phyloP scores from a whole-genome alignment of 2,113 vertebrate species.

The Trogon melanurus region DNA sequence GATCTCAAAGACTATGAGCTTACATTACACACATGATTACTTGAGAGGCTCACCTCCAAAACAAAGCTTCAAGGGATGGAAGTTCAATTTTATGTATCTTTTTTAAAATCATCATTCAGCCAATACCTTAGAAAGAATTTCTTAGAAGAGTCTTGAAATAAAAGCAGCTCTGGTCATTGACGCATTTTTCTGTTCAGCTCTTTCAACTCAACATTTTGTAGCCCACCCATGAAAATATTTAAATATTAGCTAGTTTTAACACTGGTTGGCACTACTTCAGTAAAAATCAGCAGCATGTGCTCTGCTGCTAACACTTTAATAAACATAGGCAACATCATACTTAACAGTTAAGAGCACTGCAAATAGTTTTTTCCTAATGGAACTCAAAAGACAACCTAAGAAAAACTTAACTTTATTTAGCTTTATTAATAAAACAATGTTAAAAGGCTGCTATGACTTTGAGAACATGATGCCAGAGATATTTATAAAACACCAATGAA shows the following conservation, averaged over 20 bases:
- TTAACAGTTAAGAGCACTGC: background rate
- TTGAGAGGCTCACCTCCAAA: background rate
- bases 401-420: background rate
- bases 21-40: background rate
- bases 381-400: background rate
- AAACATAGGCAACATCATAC: background rate
- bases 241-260: background rate
- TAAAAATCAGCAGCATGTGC: background rate
- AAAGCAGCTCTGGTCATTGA: background rate
- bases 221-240: background rate
- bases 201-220: background rate
- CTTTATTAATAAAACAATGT: conserved; percentile 48
- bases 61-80: background rate
- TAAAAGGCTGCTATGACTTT: background rate
- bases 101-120: background rate
- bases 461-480: background rate
- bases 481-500: background rate
- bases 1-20: background rate
- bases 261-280: background rate
- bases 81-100: background rate
- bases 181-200: background rate
- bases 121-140: background rate
- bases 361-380: background rate
- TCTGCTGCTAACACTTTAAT: background rate
- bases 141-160: background rate